phyloP scores from a whole-genome alignment of 2,888 invertebrate species.

The Caprella mutica region DNA sequence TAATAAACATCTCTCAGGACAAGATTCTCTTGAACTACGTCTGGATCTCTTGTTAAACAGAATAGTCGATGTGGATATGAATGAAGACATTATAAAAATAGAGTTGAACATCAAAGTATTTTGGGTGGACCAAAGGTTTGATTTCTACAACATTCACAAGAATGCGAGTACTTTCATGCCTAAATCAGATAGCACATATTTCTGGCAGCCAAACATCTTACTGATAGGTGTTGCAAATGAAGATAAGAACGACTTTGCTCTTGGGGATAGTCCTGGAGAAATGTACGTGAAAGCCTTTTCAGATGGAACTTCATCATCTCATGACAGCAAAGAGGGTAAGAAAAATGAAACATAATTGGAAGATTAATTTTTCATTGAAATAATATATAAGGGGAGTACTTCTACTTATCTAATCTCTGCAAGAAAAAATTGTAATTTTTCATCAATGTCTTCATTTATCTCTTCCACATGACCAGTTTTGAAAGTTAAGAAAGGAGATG shows the following conservation, averaged over 20 bases:
- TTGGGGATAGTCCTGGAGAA: neutral
- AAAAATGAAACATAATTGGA: no score
- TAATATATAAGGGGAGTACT: no score
- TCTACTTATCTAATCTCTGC: no score
- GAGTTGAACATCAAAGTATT: neutral
- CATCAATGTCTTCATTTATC: no score
- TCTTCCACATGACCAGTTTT: no score
- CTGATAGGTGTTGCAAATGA: neutral
- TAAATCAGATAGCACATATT: neutral
- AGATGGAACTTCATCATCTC: neutral
- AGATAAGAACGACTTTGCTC: neutral
- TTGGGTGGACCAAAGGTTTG: constrained; percentile 1
- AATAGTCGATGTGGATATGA: neutral
- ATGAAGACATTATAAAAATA: neutral
- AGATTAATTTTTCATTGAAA: no score
- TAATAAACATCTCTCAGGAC: constrained; percentile 7
- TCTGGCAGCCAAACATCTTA: constrained; percentile 6
- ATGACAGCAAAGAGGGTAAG: neutral
- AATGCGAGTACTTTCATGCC: neutral
- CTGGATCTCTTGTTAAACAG: neutral
- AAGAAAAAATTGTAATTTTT: no score
- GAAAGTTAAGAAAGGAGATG: no score
- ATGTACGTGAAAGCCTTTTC: neutral
- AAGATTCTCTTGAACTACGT: neutral
- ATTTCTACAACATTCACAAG: constrained; percentile 5